These are phyloP conservation scores for Morpho helenor DNA, from an alignment of 2,888 invertebrate genomes.

Conservation along the genomic window DNA sequence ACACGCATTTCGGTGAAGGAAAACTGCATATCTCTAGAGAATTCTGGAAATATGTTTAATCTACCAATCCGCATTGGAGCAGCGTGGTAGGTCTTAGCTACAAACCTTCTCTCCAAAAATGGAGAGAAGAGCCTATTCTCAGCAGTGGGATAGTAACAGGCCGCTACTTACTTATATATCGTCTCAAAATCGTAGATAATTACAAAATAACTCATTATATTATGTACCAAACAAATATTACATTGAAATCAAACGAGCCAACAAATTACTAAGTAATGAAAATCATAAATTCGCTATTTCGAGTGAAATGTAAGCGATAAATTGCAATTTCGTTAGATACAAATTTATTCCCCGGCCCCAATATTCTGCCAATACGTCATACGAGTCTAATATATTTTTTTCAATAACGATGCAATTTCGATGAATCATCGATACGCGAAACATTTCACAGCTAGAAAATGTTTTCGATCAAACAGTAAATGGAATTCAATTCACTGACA, in stretches of 20 bases:
- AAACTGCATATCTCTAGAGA: too few species aligned
- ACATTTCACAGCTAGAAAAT: slow-evolving; percentile 61
- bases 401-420: slow-evolving; percentile 73
- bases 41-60: too few species aligned
- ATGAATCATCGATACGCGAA: slow-evolving; percentile 65
- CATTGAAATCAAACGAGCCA: not conserved
- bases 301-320: slow-evolving; percentile 9
- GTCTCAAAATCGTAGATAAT: not conserved
- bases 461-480: slow-evolving; percentile 38
- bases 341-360: slow-evolving; percentile 9
- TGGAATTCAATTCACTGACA: too few species aligned
- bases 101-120: too few species aligned
- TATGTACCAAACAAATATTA: not conserved
- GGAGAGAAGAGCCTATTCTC: not conserved
- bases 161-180: not conserved
- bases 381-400: slow-evolving; percentile 74
- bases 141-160: not conserved
- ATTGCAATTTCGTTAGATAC: slow-evolving; percentile 10
- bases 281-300: slow-evolving; percentile 8
- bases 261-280: slow-evolving; percentile 1
- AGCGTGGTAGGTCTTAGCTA: not conserved
- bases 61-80: too few species aligned
- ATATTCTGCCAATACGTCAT: slow-evolving; percentile 47
- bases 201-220: not conserved
- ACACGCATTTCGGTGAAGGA: too few species aligned